phyloP scores from a whole-genome alignment of 2,888 invertebrate genomes.

The Phortica okadai region DNA sequence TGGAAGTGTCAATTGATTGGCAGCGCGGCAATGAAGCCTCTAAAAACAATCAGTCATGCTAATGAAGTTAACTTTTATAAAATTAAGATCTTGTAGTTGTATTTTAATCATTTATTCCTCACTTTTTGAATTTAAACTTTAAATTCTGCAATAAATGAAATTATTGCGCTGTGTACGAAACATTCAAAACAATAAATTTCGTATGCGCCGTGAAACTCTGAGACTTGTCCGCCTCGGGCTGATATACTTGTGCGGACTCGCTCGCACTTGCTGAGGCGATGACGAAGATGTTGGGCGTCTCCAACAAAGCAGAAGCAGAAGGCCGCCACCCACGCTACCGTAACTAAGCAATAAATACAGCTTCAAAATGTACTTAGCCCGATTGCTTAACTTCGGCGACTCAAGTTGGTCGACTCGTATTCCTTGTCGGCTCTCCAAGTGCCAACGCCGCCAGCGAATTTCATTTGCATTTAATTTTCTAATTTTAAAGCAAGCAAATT shows the following conservation, averaged over 20 bases:
- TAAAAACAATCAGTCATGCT: conserved; percentile 5
- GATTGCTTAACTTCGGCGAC: neutral
- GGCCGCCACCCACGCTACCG: too few species aligned
- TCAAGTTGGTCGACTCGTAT: neutral
- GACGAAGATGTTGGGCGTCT: too few species aligned
- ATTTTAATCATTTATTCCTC: neutral
- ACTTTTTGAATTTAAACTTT: neutral
- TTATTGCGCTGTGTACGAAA: neutral
- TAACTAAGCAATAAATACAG: too few species aligned
- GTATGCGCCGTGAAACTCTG: neutral
- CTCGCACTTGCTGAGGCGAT: neutral
- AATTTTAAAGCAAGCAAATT: conserved; percentile 7
- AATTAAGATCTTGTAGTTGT: neutral
- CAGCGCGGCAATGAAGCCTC: conserved; percentile 22
- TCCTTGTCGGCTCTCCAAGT: too few species aligned
- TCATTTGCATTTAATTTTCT: conserved; percentile 26
- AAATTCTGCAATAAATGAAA: conserved; percentile 1
- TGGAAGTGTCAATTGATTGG: conserved; percentile 52
- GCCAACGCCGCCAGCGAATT: conserved; percentile 4
- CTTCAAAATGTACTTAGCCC: too few species aligned
- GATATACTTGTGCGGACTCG: neutral
- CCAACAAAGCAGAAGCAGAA: too few species aligned
- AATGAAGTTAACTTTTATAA: neutral
- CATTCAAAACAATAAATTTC: conserved; percentile 9
- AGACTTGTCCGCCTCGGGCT: neutral